phyloP scores from a whole-genome alignment of 1,140 invertebrate species.

The Tetragnatha versicolor region DNA sequence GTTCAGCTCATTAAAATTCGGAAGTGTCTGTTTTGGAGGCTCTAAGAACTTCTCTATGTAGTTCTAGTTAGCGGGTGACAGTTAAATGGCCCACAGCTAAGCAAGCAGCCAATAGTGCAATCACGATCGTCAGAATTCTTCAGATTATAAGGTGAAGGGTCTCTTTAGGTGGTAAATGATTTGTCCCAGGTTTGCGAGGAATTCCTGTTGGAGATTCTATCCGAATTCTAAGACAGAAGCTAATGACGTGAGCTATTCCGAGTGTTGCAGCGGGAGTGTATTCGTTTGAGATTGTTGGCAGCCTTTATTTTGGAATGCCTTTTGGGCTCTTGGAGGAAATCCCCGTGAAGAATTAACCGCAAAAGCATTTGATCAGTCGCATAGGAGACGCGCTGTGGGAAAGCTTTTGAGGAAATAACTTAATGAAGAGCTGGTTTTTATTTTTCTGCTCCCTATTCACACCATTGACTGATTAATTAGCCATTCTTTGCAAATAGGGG shows the following conservation, averaged over 20 bases:
- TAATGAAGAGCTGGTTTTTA: too few relatives aligned
- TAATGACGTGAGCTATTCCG: background rate
- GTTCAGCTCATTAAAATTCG: conserved; percentile 52
- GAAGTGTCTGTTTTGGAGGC: conserved; percentile 25
- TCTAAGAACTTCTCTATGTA: conserved; percentile 6
- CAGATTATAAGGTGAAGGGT: conserved; percentile 8
- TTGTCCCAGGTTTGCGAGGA: background rate
- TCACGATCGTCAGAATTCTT: conserved; percentile 17
- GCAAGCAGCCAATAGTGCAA: background rate
- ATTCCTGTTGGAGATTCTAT: background rate
- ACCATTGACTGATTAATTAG: too few relatives aligned
- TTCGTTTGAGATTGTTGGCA: background rate
- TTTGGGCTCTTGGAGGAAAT: background rate
- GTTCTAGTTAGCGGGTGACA: conserved; percentile 16
- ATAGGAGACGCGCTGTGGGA: too few relatives aligned
- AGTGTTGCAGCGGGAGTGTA: background rate
- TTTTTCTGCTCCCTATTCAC: too few relatives aligned
- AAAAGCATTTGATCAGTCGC: too few relatives aligned
- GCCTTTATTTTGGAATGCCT: background rate
- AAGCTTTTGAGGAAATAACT: too few relatives aligned
- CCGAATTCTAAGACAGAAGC: background rate
- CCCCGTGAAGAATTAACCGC: too few relatives aligned
- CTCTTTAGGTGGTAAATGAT: background rate
- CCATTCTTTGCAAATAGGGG: too few relatives aligned
- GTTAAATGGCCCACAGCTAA: conserved; percentile 25